Conservation (phyloP, 2,888 invertebrate species). For the Cristatella mucedo region DNA sequence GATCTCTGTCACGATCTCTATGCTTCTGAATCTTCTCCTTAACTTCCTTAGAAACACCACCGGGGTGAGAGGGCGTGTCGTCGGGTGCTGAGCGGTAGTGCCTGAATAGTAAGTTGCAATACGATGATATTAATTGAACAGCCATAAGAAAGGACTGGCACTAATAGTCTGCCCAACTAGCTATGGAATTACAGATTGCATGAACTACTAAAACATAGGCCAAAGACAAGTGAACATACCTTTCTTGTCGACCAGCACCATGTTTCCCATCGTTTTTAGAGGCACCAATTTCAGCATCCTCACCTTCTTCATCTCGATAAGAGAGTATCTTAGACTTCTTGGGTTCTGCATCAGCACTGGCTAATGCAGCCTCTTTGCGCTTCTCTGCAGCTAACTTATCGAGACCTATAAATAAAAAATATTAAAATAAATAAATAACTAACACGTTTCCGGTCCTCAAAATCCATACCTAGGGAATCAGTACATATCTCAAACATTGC, state of each 20-base stretch:
- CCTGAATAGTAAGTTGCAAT: conserved; percentile 16
- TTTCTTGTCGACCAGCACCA: background rate
- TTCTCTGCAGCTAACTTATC: conserved; percentile 38
- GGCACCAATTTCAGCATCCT: conserved; percentile 17
- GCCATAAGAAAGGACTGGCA: no score
- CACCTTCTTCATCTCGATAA: conserved; percentile 23
- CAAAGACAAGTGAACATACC: no score
- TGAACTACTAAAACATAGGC: no score
- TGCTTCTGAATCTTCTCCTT: conserved; percentile 55
- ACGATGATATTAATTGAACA: background rate
- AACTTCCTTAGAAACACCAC: conserved; percentile 68
- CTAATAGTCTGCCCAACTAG: no score
- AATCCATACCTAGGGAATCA: no score
- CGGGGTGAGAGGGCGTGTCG: conserved; percentile 86
- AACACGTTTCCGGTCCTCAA: no score
- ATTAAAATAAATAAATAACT: no score
- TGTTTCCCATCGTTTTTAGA: conserved; percentile 10
- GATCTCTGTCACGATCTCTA: conserved; percentile 43
- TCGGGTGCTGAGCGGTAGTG: conserved; percentile 62
- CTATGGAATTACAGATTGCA: no score
- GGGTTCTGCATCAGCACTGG: conserved; percentile 11
- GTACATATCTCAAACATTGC: no score
- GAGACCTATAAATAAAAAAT: no score
- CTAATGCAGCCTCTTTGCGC: conserved; percentile 18
- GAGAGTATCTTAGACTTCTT: conserved; percentile 23